Percentiles rank a stretch among this genome's conserved stretches.
Evolutionary conservation across 2,888 invertebrate species (phyloP).

Genomic region (Thyatira batis): DNA sequence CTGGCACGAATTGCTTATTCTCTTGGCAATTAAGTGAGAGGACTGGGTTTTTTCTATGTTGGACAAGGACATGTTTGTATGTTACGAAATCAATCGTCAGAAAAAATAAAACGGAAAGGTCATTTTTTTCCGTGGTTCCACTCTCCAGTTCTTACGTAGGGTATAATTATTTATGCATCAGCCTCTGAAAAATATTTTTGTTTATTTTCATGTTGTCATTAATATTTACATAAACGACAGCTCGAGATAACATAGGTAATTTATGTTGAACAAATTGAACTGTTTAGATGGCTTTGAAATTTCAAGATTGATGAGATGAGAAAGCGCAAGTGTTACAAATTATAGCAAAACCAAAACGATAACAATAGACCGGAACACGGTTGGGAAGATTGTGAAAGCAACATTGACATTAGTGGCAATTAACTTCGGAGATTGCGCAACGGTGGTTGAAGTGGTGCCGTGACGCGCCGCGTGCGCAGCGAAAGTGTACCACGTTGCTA

Average conservation of each 20-base stretch:
- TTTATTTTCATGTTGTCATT: background rate
- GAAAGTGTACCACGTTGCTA: slow-evolving; percentile 61
- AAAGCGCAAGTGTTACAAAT: slow-evolving; percentile 55
- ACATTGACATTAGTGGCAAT: slow-evolving; percentile 77
- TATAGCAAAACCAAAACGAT: slow-evolving; percentile 55
- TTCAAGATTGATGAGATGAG: slow-evolving; percentile 29
- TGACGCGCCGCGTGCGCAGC: slow-evolving; percentile 35
- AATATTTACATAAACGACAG: background rate
- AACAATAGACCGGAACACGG: slow-evolving; percentile 56
- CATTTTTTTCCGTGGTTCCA: background rate
- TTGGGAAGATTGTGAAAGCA: slow-evolving; percentile 69
- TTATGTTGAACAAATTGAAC: slow-evolving; percentile 22
- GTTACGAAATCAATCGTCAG: background rate
- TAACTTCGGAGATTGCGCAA: slow-evolving; percentile 63
- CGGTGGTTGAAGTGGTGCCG: slow-evolving; percentile 32
- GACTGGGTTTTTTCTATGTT: background rate
- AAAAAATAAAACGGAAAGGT: background rate
- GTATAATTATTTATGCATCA: background rate
- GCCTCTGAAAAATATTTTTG: background rate
- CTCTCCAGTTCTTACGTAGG: background rate
- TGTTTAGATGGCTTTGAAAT: slow-evolving; percentile 17
- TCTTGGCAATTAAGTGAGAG: background rate
- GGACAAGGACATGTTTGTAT: background rate
- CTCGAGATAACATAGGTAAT: slow-evolving; percentile 13
- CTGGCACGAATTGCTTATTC: background rate